Evolutionary conservation across 2,888 invertebrate species (phyloP), one percentile per base, ranked within the genome.

Genomic region (Cylindroiulus punctatus): DNA sequence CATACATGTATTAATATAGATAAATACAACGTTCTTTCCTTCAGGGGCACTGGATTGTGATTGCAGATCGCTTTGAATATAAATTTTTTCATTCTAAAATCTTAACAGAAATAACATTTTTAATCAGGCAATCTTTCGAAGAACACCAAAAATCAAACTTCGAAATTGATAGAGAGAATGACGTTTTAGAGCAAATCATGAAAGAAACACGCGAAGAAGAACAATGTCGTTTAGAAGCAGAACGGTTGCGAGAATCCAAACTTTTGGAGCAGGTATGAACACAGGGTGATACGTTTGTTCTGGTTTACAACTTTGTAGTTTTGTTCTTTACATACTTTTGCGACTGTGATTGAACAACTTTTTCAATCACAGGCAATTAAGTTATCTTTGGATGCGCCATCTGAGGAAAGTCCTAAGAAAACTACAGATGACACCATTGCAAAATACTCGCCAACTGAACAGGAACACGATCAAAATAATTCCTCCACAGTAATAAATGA

Each of bases 321-420:
- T 36, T 36, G 2, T 36, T 36, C 36, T 36, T 36, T 36, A 36
- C 36, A 36, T 7, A 4, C 7, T 2, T 36, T 36, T 36, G 36
- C 36, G 7, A 36, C 7, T 36, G 36, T 36, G 36, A 7, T 36
- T 36, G 36, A 36, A 36, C 36, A 36, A 36, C 36, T 36, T 36
- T 36, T 36, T 36, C 36, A 36, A 4, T 36, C 36, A 81, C 8
- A 57, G 65, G 86, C 57, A 87, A 87, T 8, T 85, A 65, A 65
- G 65, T 26, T 65, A 12, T 65, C 65, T 12, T 65, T 65, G 65
- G 26, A 12, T 26, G 65, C 22, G 22, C 65, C 65, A 22, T 12
- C 65, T 22, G 65, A 22, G 10, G 26, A 65, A 65, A 65, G 12
- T 26, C 22, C 65, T 22, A 22, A 10, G 22, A 42, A 82, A 42